A percentile compares a stretch with the other conserved stretches of the same genome.
These are phyloP conservation scores for Lithobates pipiens DNA, from an alignment of 2,797 vertebrate genomes.

Conservation along the genomic window DNA sequence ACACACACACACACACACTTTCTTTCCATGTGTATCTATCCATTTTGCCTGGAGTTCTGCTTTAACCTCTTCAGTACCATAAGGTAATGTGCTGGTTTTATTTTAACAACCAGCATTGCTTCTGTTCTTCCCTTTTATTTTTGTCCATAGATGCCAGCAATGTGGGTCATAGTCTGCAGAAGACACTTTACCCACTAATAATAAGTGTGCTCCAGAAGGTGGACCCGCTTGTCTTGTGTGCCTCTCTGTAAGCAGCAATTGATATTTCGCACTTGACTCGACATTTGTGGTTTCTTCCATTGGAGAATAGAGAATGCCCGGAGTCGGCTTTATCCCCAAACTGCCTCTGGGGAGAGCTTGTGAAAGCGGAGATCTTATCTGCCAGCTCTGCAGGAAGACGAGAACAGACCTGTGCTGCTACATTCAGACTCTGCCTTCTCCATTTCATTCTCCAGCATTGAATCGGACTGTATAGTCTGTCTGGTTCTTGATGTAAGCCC, in stretches of 20 bases:
- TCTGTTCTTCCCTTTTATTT: too few species aligned
- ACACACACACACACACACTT: too few species aligned
- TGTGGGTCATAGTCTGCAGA: too few species aligned
- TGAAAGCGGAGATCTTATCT: slow-evolving; percentile 11
- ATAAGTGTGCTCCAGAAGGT: too few species aligned
- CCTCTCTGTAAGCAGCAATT: background rate
- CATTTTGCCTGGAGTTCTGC: too few species aligned
- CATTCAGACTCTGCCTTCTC: background rate
- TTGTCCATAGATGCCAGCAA: too few species aligned
- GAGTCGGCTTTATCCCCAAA: background rate
- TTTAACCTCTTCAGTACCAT: too few species aligned
- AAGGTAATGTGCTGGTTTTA: too few species aligned
- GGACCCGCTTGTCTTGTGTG: background rate
- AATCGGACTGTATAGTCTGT: background rate
- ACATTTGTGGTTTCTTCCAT: background rate
- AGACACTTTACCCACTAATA: too few species aligned
- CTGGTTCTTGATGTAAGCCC: background rate
- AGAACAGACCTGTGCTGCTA: slow-evolving; percentile 4
- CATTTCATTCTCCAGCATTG: background rate
- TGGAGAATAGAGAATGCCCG: background rate
- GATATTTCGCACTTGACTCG: background rate
- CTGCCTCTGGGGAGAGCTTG: slow-evolving; percentile 4
- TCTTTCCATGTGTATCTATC: too few species aligned
- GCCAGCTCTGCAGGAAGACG: background rate
- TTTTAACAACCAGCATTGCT: too few species aligned